Base-by-base conservation (phyloP, 35 echinoderm and acorn worm genomes). In the Lytechinus pictus region DNA sequence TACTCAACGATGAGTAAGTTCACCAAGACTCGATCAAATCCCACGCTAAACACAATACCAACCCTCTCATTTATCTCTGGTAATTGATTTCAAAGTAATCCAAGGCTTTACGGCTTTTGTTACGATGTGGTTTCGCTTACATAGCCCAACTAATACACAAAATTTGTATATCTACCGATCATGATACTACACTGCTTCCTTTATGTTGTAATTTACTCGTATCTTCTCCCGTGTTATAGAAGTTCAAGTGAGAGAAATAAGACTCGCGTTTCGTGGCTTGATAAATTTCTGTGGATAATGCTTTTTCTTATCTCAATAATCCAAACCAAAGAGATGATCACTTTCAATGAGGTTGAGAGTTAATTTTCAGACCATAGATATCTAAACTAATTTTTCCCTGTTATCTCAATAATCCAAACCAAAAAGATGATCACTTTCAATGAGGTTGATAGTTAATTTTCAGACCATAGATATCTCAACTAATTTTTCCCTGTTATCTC, bases 51-150 rank as follows among this genome's bases (percentile, higher is more conserved):
- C 66, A 79, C 66, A 79, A 79, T 79, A 79, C 66, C 66, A 79
- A 24, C 66, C 66, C 66, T 79, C 66, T 79, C 66, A 79, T 79
- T 79, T 79, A 79, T 79, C 66, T 79, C 66, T 7, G 4, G 66
- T 79, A 79, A 79, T 79, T 79, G 66, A 79, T 79, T 79, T 79
- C 66, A 79, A 19, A 79, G 66, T 79, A 79, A 79, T 79, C 66
- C 21, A 79, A 79, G 66, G 66, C 66, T 79, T 79, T 79, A 79
- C 19, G 66, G 66, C 66, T 79, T 79, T 79, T 79, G 66, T 79
- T 79, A 79, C 66, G 16, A 79, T 24, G 21, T 79, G 66, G 66
- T 79, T 79, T 79, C 66, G 66, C 66, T 79, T 79, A 79, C 66
- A 79, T 79, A 79, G 6, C 66, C 66, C 6, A 24, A 24, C 66